Evolutionary conservation across 2,888 invertebrate species (phyloP), one percentile per base, ranked within the genome.

Genomic region (Mamestra brassicae): DNA sequence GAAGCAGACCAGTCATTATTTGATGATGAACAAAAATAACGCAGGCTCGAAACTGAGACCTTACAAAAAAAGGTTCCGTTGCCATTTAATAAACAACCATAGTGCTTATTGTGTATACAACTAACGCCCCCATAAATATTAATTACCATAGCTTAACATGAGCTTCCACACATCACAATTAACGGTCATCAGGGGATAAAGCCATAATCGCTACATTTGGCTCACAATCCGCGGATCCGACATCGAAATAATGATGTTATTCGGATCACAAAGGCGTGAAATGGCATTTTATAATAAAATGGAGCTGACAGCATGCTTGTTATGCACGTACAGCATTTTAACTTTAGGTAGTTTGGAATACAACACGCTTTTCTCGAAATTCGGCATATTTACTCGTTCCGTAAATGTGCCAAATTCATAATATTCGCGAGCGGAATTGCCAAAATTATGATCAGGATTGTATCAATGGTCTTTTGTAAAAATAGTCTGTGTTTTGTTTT

Each of bases 261-360:
- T 10, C 58, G 54, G 68, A 42, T 75, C 42, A 58, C 57, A 75
- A 68, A 50, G 13, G 80, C 74, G 54, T 77, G 55, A 80, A 55
- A 77, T 73, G 55, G 60, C 62, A 67, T 17, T 55, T 68, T 81
- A 55, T 64, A 26, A 55, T 60, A 75, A 67, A 75, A 76, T 71
- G 71, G 61, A 66, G 50, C 64, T 78, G 67, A 78, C 60, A 69
- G 62, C 63, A 42, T 74, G 76, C 67, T 61, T 50, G 73, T 78
- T 73, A 71, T 76, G 84, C 80, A 78, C 71, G 77, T 57, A 73
- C 63, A 80, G 57, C 74, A 42, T 45, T 66, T 74, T 45, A 77
- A 74, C 50, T 74, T 65, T 65, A 45, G 4, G 11, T 60, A 54
- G 54, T 69, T 69, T 60, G 36, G 6, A 62, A 11, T 50, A 26